Conservation (phyloP, 2,888 invertebrate genomes). For the Argynnis bischoffii region DNA sequence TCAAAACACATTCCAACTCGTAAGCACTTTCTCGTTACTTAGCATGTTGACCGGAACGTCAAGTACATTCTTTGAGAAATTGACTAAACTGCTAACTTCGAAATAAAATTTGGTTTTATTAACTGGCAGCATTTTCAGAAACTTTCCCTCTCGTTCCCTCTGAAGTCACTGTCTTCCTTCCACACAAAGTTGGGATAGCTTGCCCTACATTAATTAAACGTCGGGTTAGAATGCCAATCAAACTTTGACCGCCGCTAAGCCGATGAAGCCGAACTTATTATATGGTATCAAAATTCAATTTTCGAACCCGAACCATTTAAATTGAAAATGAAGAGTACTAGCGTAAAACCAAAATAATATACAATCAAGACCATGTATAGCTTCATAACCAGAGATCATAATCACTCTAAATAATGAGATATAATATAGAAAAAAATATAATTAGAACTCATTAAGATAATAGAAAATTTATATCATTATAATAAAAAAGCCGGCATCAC, state of each 20-base stretch:
- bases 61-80: constrained; percentile 36
- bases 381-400: neutral
- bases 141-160: constrained; percentile 56
- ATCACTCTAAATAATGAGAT: neutral
- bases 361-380: constrained; percentile 44
- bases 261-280: constrained; percentile 77
- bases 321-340: constrained; percentile 65
- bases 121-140: constrained; percentile 70
- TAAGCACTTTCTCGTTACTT: constrained; percentile 35
- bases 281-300: constrained; percentile 79
- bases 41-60: constrained; percentile 32
- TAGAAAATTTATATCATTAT: constrained; percentile 58
- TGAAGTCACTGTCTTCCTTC: constrained; percentile 52
- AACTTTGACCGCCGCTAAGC: constrained; percentile 79
- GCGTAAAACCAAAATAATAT: constrained; percentile 43
- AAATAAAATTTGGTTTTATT: constrained; percentile 66
- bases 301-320: constrained; percentile 61
- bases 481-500: constrained; percentile 62
- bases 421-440: constrained; percentile 47
- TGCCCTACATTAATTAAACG: constrained; percentile 77
- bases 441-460: constrained; percentile 53
- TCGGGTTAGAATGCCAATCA: constrained; percentile 78
- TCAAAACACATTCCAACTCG: constrained; percentile 21
- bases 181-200: constrained; percentile 61
- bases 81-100: constrained; percentile 51